A percentile compares a stretch with the other conserved stretches of the same genome.
These are phyloP conservation scores for Galendromus occidentalis DNA, from an alignment of 1,140 invertebrate genomes.

Conservation along the genomic window DNA sequence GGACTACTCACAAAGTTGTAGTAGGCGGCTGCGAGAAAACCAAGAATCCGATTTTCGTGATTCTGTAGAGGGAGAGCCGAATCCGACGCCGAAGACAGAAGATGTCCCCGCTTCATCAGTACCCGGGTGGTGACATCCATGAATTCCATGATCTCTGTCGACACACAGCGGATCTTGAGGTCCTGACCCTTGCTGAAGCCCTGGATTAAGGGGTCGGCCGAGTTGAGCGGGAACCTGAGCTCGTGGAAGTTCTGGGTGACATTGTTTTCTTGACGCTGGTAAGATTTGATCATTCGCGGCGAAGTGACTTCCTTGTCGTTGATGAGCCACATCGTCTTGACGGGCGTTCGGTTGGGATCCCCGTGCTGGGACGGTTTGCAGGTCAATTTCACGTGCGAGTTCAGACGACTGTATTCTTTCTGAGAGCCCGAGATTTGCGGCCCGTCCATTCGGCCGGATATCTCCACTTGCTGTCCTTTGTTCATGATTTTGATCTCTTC, in stretches of 20 bases:
- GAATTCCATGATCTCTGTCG: background rate
- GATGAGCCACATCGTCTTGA: background rate
- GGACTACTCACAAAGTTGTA: constrained; percentile 6
- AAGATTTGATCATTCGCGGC: background rate
- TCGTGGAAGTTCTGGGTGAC: background rate
- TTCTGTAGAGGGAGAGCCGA: background rate
- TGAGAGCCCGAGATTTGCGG: background rate
- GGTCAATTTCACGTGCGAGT: background rate
- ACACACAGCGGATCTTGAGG: background rate
- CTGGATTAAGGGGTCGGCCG: background rate
- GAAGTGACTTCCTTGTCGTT: background rate
- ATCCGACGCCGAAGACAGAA: background rate
- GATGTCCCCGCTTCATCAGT: background rate
- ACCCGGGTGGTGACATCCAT: background rate
- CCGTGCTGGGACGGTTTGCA: background rate
- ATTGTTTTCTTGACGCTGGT: background rate
- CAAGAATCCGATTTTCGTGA: constrained; percentile 3
- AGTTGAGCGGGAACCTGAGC: background rate
- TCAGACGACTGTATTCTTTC: background rate
- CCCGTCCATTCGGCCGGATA: background rate
- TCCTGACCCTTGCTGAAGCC: background rate
- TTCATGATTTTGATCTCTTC: constrained; percentile 19
- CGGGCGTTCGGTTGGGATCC: background rate
- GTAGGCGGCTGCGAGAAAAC: background rate
- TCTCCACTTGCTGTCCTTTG: constrained; percentile 1